A percentile compares a stretch with the other conserved stretches of the same genome.
These are phyloP conservation scores for Latrodectus geometricus DNA, from an alignment of 1,140 invertebrate genomes.

Conservation along the genomic window DNA sequence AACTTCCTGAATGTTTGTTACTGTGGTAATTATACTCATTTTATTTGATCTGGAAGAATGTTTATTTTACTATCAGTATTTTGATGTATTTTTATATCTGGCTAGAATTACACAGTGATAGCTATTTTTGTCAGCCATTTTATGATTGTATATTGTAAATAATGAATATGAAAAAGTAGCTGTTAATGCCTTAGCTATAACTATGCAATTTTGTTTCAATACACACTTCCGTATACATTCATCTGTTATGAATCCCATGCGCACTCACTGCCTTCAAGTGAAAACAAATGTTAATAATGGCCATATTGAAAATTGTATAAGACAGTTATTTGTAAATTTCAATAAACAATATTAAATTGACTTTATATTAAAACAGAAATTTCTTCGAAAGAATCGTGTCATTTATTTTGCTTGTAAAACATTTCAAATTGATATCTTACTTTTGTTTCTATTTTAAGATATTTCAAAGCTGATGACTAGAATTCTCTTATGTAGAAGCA, in stretches of 20 bases:
- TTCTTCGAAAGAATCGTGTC: neutral
- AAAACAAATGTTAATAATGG: constrained; percentile 13
- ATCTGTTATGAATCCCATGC: constrained; percentile 21
- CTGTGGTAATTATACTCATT: too few relatives aligned
- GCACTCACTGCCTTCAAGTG: constrained; percentile 39
- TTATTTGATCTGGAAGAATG: neutral
- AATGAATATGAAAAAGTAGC: neutral
- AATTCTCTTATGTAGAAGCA: too few relatives aligned
- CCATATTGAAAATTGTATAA: constrained; percentile 50
- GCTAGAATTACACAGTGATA: neutral
- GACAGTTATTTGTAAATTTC: constrained; percentile 43
- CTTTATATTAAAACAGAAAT: constrained; percentile 42
- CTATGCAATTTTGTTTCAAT: neutral
- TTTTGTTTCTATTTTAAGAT: too few relatives aligned
- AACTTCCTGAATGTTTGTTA: too few relatives aligned
- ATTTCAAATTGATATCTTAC: neutral
- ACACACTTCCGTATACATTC: constrained; percentile 4
- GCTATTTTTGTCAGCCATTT: neutral
- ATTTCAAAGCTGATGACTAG: too few relatives aligned
- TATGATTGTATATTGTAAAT: neutral
- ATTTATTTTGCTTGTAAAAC: neutral
- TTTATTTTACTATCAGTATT: neutral
- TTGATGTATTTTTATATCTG: neutral
- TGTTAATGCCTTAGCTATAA: neutral
- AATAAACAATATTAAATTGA: constrained; percentile 29